Evolutionary conservation across 2,797 vertebrate species (phyloP).

Genomic region (Micrastur ruficollis): DNA sequence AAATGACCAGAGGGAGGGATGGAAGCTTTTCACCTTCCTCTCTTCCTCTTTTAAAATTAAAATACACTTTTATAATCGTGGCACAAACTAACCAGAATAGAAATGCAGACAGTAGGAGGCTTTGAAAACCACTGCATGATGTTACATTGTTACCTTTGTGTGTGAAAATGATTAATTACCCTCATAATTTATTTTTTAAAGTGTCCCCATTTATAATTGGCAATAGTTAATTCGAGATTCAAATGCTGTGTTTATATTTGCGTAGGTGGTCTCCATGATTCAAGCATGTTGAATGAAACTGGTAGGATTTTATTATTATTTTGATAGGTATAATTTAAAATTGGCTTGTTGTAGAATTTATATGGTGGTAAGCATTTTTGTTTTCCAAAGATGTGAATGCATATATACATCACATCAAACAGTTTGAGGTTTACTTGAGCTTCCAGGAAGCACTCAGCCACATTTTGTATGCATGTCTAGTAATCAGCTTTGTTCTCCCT

Average conservation of each 20-base stretch:
- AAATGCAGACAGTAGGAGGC: not conserved
- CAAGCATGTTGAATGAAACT: not conserved
- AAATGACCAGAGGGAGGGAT: not conserved
- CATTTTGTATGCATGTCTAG: not conserved
- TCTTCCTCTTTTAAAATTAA: not conserved
- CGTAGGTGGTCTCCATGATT: not conserved
- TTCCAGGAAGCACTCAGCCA: constrained; percentile 12
- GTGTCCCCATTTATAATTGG: constrained; percentile 13
- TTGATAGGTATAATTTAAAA: constrained; percentile 48
- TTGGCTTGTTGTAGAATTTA: not conserved
- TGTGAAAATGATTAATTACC: constrained; percentile 36
- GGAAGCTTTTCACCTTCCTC: not conserved
- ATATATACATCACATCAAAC: constrained; percentile 9
- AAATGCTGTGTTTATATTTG: constrained; percentile 6
- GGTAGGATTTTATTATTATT: not conserved
- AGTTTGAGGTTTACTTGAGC: constrained; percentile 33
- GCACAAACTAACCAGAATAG: not conserved
- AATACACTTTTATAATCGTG: not conserved
- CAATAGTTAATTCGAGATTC: not conserved
- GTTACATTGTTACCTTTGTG: not conserved
- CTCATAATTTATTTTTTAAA: not conserved
- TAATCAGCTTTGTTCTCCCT: constrained; percentile 22
- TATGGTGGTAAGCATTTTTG: constrained; percentile 5
- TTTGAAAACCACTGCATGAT: not conserved
- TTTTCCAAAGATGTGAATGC: not conserved